These are phyloP conservation scores for Apis mellifera DNA, from an alignment of 1,140 invertebrate species.

Conservation along the genomic window Amel_HAv3.1 CM009935.2:6224001-6224500, in stretches of 20 bases:
- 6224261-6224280: conserved; percentile 16
- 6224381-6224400: not conserved
- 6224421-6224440: not conserved
- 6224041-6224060: conserved; percentile 52
- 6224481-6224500: not conserved
- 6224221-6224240: conserved; percentile 58
- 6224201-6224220: conserved; percentile 14
- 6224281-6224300: conserved; percentile 45
- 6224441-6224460: not conserved
- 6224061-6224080: conserved; percentile 43
- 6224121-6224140: conserved; percentile 31
- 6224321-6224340: conserved; percentile 42
- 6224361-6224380: no score
- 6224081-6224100: not conserved
- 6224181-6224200: no score
- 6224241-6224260: conserved; percentile 45
- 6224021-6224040: conserved; percentile 44
- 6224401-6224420: not conserved
- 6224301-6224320: not conserved
- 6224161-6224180: conserved; percentile 16
- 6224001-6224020: not conserved
- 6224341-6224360: conserved; percentile 25
- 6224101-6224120: conserved; percentile 27
- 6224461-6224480: not conserved
- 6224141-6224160: conserved; percentile 25